Evolutionary conservation across 2,113 vertebrate genomes (phyloP), one percentile per base, ranked within the genome.

Genomic region (Potamarius usumacintae): DNA sequence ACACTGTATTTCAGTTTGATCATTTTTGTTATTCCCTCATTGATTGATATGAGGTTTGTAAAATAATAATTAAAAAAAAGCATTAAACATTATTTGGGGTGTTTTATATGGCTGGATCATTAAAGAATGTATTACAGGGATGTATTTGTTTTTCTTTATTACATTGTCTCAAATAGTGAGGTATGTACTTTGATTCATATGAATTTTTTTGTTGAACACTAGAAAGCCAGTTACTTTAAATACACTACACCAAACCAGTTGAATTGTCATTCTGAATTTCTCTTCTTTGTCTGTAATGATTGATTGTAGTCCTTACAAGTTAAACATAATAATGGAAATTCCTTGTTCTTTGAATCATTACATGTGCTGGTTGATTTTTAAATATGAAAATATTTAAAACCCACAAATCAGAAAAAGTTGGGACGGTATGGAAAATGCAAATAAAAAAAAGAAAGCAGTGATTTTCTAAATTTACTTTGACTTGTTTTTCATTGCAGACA

Each of bases 21-120:
- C 22, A 27, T 60, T 27, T 27, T 50, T 58, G 52, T 60, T 87
- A 2, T 50, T 72, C 0, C 10, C 48, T 25, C 25, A 52, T 1
- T 63, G 57, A 86, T 86, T n/a, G 52, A 69, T n/a, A 42, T 27
- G 22, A 48, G 20, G 10, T 62, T 42, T 48, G 4, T 30, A 8
- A 65, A 80, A 7, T 85, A 74, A 85, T 63, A 1, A 22, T 18
- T 50, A 42, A 34, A 62, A 27, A 48, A 60, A 60, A 84, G 71
- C 84, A 84, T 84, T 83, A 60, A 89, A 69, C 80, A 50, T 82
- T 85, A 82, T 60, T 85, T 50, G 67, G 83, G 86, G 83, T 71
- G 52, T 82, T 85, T 82, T 87, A 71, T 52, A 65, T 85, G 67
- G 65, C 71, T 5, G 11, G 53, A 77, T 90, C n/a, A 90, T 83